Conservation (phyloP, 2,888 invertebrate genomes). For the Nudaria mundana region DNA sequence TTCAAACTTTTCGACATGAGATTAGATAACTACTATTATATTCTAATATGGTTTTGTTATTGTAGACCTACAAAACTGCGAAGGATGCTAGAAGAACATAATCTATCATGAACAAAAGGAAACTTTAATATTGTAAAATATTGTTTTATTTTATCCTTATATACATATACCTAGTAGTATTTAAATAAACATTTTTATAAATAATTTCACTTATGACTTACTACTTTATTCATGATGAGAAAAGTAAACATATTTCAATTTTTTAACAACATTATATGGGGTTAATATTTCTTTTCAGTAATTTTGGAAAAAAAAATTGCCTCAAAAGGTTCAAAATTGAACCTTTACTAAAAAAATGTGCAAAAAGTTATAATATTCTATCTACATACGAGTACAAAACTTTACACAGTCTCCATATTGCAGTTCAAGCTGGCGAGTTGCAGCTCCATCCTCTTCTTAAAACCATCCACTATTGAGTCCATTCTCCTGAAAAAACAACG, state of each 20-base stretch:
- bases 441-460: slow-evolving; percentile 84
- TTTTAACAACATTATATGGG: no score
- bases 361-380: not conserved
- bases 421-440: slow-evolving; percentile 84
- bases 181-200: not conserved
- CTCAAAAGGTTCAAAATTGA: no score
- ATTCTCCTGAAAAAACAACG: slow-evolving; percentile 70
- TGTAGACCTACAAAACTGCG: slow-evolving; percentile 6
- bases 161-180: not conserved
- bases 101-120: not conserved
- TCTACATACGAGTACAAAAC: slow-evolving; percentile 35
- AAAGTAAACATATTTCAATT: no score
- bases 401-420: slow-evolving; percentile 67
- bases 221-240: no score
- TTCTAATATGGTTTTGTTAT: no score
- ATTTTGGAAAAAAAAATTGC: no score
- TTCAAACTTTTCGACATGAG: no score
- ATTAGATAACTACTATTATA: no score
- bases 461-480: slow-evolving; percentile 82
- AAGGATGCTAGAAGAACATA: not conserved
- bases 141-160: not conserved
- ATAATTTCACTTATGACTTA: no score
- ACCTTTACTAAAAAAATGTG: no score
- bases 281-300: no score
- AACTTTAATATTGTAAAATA: not conserved